A percentile compares a stretch with the other conserved stretches of the same genome.
Evolutionary conservation across 1,140 invertebrate genomes (phyloP).

Genomic region (Philotrypesis tridentata): DNA sequence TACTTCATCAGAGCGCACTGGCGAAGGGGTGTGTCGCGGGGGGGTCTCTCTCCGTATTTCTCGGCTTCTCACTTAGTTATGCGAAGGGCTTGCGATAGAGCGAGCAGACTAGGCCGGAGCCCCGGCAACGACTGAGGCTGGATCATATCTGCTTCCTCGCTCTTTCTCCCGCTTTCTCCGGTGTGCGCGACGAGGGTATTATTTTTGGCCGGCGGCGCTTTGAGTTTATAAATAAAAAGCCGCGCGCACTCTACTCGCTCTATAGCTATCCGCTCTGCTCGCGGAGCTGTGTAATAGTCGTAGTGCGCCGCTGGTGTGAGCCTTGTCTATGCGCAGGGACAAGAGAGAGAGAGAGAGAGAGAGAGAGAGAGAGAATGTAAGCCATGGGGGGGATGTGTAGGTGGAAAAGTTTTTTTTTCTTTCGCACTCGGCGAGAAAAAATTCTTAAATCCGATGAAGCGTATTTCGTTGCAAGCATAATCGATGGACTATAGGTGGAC

Average conservation of each 20-base stretch:
- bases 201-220: slow-evolving; percentile 47
- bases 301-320: background rate
- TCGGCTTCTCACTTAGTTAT: background rate
- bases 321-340: background rate
- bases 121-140: slow-evolving; percentile 36
- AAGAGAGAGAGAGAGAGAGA: background rate
- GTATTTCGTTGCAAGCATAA: too few relatives aligned
- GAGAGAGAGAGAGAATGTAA: background rate
- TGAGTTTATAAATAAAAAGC: slow-evolving; percentile 49
- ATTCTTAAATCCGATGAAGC: too few relatives aligned
- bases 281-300: background rate
- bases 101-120: slow-evolving; percentile 30
- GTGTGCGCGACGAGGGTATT: slow-evolving; percentile 19
- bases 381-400: background rate
- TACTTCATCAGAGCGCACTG: background rate
- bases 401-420: background rate
- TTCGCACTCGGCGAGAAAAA: background rate
- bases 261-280: background rate
- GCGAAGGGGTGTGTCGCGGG: too few relatives aligned
- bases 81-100: background rate
- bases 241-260: background rate
- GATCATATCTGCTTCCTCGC: background rate
- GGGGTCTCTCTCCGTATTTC: too few relatives aligned
- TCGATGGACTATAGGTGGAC: too few relatives aligned
- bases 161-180: slow-evolving; percentile 5